A percentile compares a stretch with the other conserved stretches of the same genome.
These are phyloP conservation scores for Thalassarche chlororhynchos DNA, from an alignment of 2,113 vertebrate species.

Conservation along the genomic window DNA sequence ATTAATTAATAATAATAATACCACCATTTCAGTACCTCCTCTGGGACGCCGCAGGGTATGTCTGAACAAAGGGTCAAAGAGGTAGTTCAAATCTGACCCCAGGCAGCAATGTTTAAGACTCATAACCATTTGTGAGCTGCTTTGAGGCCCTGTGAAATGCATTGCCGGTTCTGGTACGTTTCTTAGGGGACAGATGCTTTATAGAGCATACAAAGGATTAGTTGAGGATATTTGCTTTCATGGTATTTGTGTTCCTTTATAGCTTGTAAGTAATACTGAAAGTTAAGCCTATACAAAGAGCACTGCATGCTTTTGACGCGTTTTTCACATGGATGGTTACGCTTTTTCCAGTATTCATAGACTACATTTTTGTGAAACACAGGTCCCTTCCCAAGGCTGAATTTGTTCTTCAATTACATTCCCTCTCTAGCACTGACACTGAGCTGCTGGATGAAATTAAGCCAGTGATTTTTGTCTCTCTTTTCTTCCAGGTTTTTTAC, in stretches of 20 bases:
- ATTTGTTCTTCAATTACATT: not conserved
- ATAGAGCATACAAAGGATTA: not conserved
- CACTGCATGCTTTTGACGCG: not conserved
- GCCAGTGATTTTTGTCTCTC: not conserved
- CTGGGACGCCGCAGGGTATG: not conserved
- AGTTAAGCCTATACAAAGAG: not conserved
- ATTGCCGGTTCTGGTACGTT: not conserved
- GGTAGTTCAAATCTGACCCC: not conserved
- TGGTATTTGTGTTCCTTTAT: not conserved
- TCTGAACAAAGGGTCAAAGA: not conserved
- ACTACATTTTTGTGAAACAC: not conserved
- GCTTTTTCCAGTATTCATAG: not conserved
- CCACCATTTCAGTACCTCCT: not conserved
- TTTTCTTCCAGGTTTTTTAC: not conserved
- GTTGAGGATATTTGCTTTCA: not conserved
- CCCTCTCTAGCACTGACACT: not conserved
- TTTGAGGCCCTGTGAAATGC: not conserved
- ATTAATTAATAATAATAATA: not conserved
- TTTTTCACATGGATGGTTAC: not conserved
- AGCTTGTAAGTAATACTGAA: not conserved
- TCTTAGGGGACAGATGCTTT: not conserved
- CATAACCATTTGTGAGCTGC: not conserved
- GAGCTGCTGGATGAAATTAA: not conserved
- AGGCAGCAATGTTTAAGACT: not conserved
- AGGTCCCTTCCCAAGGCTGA: not conserved